Evolutionary conservation across 2,113 vertebrate species (phyloP), one percentile per base, ranked within the genome.

Genomic region (Alouatta palliata): DNA sequence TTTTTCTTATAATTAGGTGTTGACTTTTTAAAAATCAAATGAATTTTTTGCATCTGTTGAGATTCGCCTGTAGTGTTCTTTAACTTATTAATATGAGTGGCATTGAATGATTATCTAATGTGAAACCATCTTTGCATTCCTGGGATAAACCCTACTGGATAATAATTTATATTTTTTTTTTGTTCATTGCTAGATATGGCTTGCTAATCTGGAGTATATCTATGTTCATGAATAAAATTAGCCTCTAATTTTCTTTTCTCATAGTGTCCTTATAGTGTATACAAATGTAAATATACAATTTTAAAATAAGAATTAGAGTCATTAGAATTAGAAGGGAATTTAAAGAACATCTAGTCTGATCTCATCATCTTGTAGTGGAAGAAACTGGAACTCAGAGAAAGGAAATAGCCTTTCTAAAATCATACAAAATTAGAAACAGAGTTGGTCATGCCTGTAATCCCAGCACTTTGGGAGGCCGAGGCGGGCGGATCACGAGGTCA

Each of bases 81-180:
- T 87, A 66, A 71, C 47, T 93, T 93, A 54, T 66, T 91, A 88
- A 82, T 58, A 73, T 37, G 45, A 89, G n/a, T 86, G 45, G 61
- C 23, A 76, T 23, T 25, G 4, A 68, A 68, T 80, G 49, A 81
- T 73, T 88, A 81, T 71, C 37, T 94, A 77, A 30, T 76, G 16
- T 91, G 49, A 95, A 91, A 30, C 83, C 68, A 89, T 94, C 77
- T 45, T 91, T 71, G 87, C 64, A 66, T 96, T 95, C 52, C 87
- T 83, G 58, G 58, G 40, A 79, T 91, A 56, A 96, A 87, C 52
- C 10, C 8, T 73, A 90, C 68, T 47, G 84, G 9, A 30, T 52
- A 20, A 61, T 86, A 64, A 68, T 61, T 73, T 79, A 75, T 43
- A 66, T 64, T 32, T 92, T 37, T 45, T 83, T 77, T 68, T 90